Conservation (phyloP, 1,140 invertebrate genomes). For the Nymphalis io region DNA sequence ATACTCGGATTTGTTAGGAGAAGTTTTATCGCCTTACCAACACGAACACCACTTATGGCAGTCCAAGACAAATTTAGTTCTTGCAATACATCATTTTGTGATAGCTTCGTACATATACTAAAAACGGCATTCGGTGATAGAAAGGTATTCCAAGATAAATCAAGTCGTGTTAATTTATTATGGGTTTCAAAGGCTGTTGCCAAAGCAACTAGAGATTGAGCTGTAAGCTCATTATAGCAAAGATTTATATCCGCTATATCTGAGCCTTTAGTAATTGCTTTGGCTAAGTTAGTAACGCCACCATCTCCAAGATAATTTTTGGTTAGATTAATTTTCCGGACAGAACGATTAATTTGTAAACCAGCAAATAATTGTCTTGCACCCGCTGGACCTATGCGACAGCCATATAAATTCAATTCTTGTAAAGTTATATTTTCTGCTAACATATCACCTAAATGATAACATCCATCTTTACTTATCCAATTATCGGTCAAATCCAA, state of each 20-base stretch:
- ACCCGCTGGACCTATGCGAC: constrained; percentile 70
- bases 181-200: constrained; percentile 65
- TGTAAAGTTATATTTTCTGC: constrained; percentile 61
- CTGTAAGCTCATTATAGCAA: constrained; percentile 70
- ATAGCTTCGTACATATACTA: constrained; percentile 44
- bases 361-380: constrained; percentile 54
- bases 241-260: constrained; percentile 64
- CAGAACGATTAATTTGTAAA: constrained; percentile 49
- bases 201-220: constrained; percentile 53
- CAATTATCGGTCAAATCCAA: constrained; percentile 76
- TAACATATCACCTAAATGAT: constrained; percentile 71
- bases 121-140: constrained; percentile 44
- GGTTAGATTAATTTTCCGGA: constrained; percentile 65
- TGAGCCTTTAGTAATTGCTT: constrained; percentile 56
- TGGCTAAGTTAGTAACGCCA: constrained; percentile 57
- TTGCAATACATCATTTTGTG: constrained; percentile 48
- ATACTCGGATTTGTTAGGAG: constrained; percentile 48
- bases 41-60: constrained; percentile 42
- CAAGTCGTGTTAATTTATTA: constrained; percentile 67
- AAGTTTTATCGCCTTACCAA: constrained; percentile 49
- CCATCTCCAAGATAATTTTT: constrained; percentile 69
- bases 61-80: constrained; percentile 67
- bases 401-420: constrained; percentile 71
- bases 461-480: constrained; percentile 65
- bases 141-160: constrained; percentile 78